These are phyloP conservation scores for Cuniculus paca DNA, from an alignment of 2,797 vertebrate genomes.

Conservation along the genomic window DNA sequence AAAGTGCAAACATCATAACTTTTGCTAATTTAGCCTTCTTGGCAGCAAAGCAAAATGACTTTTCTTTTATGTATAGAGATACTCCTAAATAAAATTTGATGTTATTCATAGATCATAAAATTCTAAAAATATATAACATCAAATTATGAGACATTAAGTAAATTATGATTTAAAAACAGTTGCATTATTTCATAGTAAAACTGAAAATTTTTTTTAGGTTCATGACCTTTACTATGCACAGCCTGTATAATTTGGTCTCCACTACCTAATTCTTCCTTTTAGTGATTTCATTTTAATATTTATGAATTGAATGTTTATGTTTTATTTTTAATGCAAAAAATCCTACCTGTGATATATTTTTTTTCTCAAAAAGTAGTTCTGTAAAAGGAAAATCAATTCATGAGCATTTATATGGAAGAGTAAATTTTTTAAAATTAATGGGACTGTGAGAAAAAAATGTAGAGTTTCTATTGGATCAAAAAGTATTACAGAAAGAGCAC, in stretches of 20 bases:
- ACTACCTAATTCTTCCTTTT: not conserved
- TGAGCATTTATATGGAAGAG: not conserved
- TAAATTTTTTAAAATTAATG: conserved; percentile 31
- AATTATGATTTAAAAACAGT: not conserved
- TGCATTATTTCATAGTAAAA: not conserved
- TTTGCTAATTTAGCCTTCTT: not conserved
- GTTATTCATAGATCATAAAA: not conserved
- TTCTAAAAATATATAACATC: not conserved
- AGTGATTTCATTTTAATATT: conserved; percentile 14
- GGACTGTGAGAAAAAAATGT: not conserved
- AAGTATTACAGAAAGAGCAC: not conserved
- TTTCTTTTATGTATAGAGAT: not conserved
- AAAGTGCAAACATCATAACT: not conserved
- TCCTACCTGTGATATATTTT: not conserved
- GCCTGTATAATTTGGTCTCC: not conserved
- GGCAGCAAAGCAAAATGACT: not conserved
- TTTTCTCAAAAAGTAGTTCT: not conserved
- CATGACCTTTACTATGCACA: not conserved
- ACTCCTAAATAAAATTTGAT: not conserved
- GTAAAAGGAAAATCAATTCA: not conserved
- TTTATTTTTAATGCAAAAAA: not conserved
- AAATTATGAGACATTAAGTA: not conserved
- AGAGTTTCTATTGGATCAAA: not conserved
- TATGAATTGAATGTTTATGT: not conserved
- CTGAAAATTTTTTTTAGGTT: not conserved